These are phyloP conservation scores for Oreochromis grahami DNA, from an alignment of 2,797 vertebrate species.

Conservation along the genomic window DNA sequence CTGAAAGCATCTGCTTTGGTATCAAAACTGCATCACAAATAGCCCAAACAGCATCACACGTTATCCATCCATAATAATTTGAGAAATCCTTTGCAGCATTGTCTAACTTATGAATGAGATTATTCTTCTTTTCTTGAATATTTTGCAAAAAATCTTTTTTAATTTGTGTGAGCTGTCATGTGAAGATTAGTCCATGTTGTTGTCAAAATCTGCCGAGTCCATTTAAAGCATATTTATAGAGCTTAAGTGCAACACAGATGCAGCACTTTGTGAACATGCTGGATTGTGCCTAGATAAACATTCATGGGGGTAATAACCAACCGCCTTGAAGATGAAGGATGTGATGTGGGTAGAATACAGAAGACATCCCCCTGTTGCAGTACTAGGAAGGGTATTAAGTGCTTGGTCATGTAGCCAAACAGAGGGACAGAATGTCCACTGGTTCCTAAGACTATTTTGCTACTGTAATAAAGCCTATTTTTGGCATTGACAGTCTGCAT, in stretches of 20 bases:
- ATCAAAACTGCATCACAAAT: slow-evolving; percentile 43
- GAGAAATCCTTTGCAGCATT: background rate
- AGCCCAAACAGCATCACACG: background rate
- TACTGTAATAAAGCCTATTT: background rate
- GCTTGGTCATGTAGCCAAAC: background rate
- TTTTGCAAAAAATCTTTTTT: background rate
- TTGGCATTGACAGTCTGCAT: background rate
- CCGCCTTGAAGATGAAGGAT: background rate
- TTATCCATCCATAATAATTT: background rate
- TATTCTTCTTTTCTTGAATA: background rate
- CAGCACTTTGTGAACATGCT: background rate
- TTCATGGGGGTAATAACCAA: background rate
- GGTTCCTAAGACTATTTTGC: background rate
- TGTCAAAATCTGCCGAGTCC: background rate
- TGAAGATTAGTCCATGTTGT: background rate
- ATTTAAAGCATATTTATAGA: background rate
- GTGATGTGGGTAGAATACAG: background rate
- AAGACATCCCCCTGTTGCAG: background rate
- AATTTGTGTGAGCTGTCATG: background rate
- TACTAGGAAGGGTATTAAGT: background rate
- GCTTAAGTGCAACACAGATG: background rate
- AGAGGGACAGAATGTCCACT: background rate
- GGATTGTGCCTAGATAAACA: background rate
- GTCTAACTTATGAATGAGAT: background rate
- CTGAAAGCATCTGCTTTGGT: slow-evolving; percentile 40